Percentiles rank a stretch among this genome's conserved stretches.
phyloP scores from a whole-genome alignment of 2,113 vertebrate genomes.

The Onychostruthus taczanowskii region DNA sequence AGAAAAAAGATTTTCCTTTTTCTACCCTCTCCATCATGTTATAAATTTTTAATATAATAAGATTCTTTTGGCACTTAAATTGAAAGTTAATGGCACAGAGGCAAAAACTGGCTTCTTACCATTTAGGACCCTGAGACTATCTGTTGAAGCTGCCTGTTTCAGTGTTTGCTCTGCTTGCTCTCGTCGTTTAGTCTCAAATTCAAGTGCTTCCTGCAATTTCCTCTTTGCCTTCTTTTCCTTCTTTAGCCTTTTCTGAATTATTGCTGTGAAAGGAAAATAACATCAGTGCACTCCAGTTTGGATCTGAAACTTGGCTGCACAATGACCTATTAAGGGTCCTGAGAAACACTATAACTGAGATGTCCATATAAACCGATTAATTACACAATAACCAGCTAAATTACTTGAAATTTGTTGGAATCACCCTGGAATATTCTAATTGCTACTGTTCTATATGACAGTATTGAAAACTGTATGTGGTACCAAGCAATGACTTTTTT shows the following conservation, averaged over 20 bases:
- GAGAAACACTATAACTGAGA: neutral
- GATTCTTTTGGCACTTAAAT: neutral
- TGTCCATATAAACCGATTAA: neutral
- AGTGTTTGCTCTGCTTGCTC: slow-evolving; percentile 94
- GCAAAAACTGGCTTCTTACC: slow-evolving; percentile 75
- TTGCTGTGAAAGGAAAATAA: slow-evolving; percentile 76
- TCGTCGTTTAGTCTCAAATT: slow-evolving; percentile 96
- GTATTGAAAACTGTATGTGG: neutral
- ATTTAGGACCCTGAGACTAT: slow-evolving; percentile 94
- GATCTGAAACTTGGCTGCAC: neutral
- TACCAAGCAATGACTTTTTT: neutral
- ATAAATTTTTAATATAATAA: neutral
- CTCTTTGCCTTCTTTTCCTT: slow-evolving; percentile 99
- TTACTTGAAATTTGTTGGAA: neutral
- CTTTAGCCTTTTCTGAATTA: slow-evolving; percentile 98
- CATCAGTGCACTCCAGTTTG: neutral
- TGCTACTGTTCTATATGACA: neutral
- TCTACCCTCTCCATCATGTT: neutral
- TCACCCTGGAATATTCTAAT: neutral
- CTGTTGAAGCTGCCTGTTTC: slow-evolving; percentile 94
- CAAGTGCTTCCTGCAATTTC: slow-evolving; percentile 99
- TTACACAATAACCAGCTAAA: neutral
- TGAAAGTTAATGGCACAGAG: neutral
- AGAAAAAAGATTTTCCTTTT: neutral
- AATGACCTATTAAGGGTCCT: neutral